Percentiles rank a stretch among this genome's conserved stretches.
These are phyloP conservation scores for Malaclemys terrapin DNA, from an alignment of 2,113 vertebrate species.

Conservation along the genomic window DNA sequence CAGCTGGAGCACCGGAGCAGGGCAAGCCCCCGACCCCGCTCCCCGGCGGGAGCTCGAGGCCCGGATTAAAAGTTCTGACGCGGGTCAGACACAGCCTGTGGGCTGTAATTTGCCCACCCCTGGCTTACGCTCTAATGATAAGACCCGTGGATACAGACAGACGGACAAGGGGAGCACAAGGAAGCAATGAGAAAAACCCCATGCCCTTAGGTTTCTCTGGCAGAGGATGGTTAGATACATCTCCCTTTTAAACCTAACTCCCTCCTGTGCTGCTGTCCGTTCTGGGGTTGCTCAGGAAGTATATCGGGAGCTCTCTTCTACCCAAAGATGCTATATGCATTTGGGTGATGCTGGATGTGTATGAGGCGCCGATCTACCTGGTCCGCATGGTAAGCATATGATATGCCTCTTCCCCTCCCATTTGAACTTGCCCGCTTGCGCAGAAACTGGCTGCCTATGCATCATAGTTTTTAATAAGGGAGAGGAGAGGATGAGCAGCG, in stretches of 20 bases:
- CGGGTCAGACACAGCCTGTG: no score
- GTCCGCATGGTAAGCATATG: fast-evolving
- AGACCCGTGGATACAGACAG: background rate
- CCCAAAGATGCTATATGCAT: background rate
- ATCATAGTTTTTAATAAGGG: background rate
- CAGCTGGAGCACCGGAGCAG: no score
- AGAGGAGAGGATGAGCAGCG: background rate
- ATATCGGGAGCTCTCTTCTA: background rate
- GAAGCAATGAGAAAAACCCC: background rate
- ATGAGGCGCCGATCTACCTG: fast-evolving
- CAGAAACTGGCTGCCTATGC: background rate
- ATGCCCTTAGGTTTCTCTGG: background rate
- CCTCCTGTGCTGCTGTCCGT: background rate
- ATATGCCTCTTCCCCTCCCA: background rate
- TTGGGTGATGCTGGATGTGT: background rate
- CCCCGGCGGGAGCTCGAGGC: no score
- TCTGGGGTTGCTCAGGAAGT: background rate
- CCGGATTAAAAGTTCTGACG: no score
- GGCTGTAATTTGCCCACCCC: no score
- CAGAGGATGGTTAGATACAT: fast-evolving
- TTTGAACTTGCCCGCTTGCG: background rate
- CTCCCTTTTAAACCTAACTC: background rate
- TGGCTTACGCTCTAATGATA: no score
- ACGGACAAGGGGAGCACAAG: background rate
- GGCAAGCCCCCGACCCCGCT: no score